Evolutionary conservation across 2,888 invertebrate genomes (phyloP).

Genomic region (Leptinotarsa rubiginosa): DNA sequence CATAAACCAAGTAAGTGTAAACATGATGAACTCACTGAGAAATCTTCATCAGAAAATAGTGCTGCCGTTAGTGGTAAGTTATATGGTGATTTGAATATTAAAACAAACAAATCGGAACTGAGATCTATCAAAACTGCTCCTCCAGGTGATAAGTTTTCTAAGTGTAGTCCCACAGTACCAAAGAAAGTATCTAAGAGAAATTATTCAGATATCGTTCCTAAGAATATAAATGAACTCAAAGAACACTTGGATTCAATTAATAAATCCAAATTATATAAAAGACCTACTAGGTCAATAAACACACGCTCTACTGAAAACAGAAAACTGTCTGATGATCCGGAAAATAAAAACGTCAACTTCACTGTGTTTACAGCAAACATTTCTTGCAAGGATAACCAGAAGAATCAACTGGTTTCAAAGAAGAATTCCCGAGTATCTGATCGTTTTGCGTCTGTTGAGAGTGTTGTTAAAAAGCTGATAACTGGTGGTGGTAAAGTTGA

Average conservation of each 20-base stretch:
- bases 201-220: conserved; percentile 12
- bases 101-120: background rate
- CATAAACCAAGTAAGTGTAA: conserved; percentile 5
- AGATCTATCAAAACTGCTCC: background rate
- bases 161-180: background rate
- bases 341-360: background rate
- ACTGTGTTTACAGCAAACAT: conserved; percentile 6
- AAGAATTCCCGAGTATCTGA: background rate
- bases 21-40: background rate
- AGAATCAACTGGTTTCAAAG: background rate
- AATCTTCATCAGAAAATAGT: background rate
- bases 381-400: background rate
- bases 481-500: background rate
- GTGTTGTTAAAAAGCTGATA: conserved; percentile 21
- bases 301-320: background rate
- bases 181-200: background rate
- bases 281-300: background rate
- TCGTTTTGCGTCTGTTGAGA: conserved; percentile 17
- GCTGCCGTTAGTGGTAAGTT: background rate
- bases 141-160: background rate
- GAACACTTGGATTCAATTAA: conserved; percentile 11
- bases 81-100: background rate
- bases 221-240: conserved; percentile 18
- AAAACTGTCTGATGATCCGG: background rate
- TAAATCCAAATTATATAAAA: background rate